Evolutionary conservation across 2,888 invertebrate genomes (phyloP), one percentile per base, ranked within the genome.

Genomic region (Dyspetes luteomarginatus): DNA sequence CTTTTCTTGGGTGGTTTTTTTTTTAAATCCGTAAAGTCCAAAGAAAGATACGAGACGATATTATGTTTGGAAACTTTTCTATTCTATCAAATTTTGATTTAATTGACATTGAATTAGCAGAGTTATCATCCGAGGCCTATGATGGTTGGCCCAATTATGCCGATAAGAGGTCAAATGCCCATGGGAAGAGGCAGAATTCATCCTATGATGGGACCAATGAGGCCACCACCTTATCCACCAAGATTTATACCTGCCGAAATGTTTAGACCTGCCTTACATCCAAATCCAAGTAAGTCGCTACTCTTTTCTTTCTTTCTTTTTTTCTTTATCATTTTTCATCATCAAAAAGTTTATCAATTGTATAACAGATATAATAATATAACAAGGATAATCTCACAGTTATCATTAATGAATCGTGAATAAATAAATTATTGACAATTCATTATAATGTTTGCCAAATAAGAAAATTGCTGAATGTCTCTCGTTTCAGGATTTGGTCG

Each of bases 121-220:
- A 78, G 77, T 68, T 86, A 86, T 41, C 84, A 83, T 22, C 85
- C 85, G 2, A 84, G 89, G 58, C 89, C 88, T 2, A 85, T 88
- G n/a, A 85, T 89, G 82, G 78, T 88, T 43, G 79, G 85, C 15
- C 87, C 85, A 1, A 83, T 87, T 76, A 78, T 89, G 41, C 85
- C 84, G 19, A 78, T 87, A 22, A 83, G 86, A 28, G 84, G 83
- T 5, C 89, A 83, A n/a, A 68, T 87, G 52, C 82, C 84, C 5
- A 55, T 82, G 26, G 52, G 83, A 3, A 81, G 84, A 50, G 82
- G 86, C 45, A 80, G 83, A 56, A 71, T 86, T 26, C 88, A 87
- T 58, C 82, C 83, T 50, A 24, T 82, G 45, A 82, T 83, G 73
- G 82, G 86, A 24, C 82, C 78, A 26, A 82, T 86, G 26, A 72